Evolutionary conservation across 2,888 invertebrate species (phyloP), one percentile per base, ranked within the genome.

Genomic region (Antheraea yamamai): DNA sequence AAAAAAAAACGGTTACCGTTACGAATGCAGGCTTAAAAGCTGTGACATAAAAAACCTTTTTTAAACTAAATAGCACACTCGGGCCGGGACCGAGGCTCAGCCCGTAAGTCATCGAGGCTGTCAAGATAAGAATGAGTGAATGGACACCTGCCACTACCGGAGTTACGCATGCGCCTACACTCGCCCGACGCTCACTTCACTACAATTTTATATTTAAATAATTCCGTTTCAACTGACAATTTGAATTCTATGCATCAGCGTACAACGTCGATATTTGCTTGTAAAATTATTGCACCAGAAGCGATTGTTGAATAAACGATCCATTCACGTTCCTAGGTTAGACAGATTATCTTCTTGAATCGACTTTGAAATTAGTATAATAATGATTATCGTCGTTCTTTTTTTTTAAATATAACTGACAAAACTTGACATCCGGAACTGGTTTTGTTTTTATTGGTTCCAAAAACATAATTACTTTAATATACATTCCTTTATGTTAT

Each of bases 91-190:
- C 85, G 81, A 83, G 85, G 78, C 87, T 84, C 85, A 84, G 87
- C 84, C 86, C 92, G 93, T 95, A 94, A 93, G 91, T 95, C 94
- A 95, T 94, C 93, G 91, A 89, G 91, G 89, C 93, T 95, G 94
- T 93, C 94, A 92, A 93, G 94, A 94, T 94, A 94, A 94, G 92
- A 94, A 92, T 92, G 93, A 93, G 86, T 91, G 93, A 94, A 93
- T 91, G 93, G 91, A 91, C 94, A 94, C 93, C 93, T 94, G 94
- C 92, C 88, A 91, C 94, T 88, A 92, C 94, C 88, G 91, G 93
- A 91, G 90, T 94, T 95, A 95, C 94, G 92, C 94, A 89, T 83
- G 90, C 92, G 89, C 92, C 92, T 87, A 91, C 92, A 87, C 86
- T 87, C 88, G 84, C 83, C 83, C 83, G 84, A 80, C 80, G 78